A percentile compares a stretch with the other conserved stretches of the same genome.
These are phyloP conservation scores for Drosophila barbarae DNA, from an alignment of 2,888 invertebrate species.

Conservation along the genomic window DNA sequence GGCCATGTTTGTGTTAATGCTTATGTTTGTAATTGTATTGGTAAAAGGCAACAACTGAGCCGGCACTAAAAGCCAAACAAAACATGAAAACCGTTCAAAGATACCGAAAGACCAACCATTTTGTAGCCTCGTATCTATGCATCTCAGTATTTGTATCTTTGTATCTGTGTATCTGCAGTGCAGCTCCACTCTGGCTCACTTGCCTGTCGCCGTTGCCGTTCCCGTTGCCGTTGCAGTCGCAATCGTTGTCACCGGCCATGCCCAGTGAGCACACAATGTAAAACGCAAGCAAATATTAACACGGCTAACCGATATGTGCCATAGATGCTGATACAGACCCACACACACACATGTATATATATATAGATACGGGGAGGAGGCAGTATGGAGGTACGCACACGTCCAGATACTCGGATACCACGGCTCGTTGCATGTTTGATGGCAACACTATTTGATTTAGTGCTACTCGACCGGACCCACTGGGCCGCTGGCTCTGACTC, in stretches of 20 bases:
- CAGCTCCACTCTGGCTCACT: constrained; percentile 12
- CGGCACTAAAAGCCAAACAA: constrained; percentile 71
- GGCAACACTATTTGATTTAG: constrained; percentile 66
- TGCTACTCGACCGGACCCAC: constrained; percentile 41
- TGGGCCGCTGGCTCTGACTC: constrained; percentile 1
- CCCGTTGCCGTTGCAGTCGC: neutral
- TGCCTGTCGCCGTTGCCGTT: neutral
- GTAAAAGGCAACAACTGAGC: constrained; percentile 50
- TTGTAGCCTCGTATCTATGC: constrained; percentile 13
- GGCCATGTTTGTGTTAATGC: constrained; percentile 12
- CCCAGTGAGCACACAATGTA: constrained; percentile 67
- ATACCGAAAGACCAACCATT: constrained; percentile 27
- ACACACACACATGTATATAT: neutral
- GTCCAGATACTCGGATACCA: constrained; percentile 27
- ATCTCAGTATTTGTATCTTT: constrained; percentile 4
- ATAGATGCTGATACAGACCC: constrained; percentile 12
- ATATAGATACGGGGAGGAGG: neutral
- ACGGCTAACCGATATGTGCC: constrained; percentile 42
- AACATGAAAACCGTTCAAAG: constrained; percentile 66
- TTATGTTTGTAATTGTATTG: constrained; percentile 17
- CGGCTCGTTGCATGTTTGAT: constrained; percentile 68
- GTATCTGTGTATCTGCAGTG: constrained; percentile 17
- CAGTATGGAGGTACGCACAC: constrained; percentile 19
- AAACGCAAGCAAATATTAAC: constrained; percentile 73
- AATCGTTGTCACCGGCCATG: constrained; percentile 41